phyloP scores from a whole-genome alignment of 53 echinoderm and acorn worm genomes.

The Hippasteria phrygiana region DNA sequence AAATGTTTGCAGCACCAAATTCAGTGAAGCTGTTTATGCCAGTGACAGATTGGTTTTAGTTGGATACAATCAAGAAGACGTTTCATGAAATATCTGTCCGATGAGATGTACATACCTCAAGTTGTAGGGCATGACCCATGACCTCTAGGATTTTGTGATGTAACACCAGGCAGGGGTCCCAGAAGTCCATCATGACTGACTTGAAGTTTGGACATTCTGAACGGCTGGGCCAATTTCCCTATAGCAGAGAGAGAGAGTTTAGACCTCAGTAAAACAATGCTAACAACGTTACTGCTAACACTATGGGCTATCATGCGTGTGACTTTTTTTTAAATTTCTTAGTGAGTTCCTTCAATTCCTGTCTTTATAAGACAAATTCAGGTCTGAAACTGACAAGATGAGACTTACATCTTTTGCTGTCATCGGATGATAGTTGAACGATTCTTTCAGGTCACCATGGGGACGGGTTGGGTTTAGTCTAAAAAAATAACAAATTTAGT shows the following conservation, averaged over 20 bases:
- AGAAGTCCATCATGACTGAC: slow-evolving; percentile 59
- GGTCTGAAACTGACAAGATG: neutral
- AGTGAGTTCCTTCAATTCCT: no score
- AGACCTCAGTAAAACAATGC: no score
- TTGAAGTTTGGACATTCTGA: slow-evolving; percentile 68
- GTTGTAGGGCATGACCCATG: slow-evolving; percentile 80
- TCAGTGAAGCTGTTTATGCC: no score
- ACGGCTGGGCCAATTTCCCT: slow-evolving; percentile 57
- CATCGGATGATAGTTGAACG: slow-evolving; percentile 75
- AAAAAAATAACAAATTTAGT: neutral
- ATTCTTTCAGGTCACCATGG: slow-evolving; percentile 81
- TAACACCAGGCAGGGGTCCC: slow-evolving; percentile 54
- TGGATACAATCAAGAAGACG: no score
- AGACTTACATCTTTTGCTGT: slow-evolving; percentile 49
- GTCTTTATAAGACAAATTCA: no score
- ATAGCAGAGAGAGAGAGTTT: neutral
- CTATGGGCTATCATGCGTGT: no score
- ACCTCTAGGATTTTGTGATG: slow-evolving; percentile 82
- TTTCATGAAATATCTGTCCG: no score
- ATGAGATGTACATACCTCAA: slow-evolving; percentile 50
- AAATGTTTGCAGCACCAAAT: no score
- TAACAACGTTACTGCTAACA: no score
- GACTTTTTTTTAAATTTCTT: no score
- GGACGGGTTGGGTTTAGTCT: slow-evolving; percentile 81
- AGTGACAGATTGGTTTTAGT: no score